phyloP scores from a whole-genome alignment of 2,113 vertebrate species.

The Phalacrocorax brasilianus region DNA sequence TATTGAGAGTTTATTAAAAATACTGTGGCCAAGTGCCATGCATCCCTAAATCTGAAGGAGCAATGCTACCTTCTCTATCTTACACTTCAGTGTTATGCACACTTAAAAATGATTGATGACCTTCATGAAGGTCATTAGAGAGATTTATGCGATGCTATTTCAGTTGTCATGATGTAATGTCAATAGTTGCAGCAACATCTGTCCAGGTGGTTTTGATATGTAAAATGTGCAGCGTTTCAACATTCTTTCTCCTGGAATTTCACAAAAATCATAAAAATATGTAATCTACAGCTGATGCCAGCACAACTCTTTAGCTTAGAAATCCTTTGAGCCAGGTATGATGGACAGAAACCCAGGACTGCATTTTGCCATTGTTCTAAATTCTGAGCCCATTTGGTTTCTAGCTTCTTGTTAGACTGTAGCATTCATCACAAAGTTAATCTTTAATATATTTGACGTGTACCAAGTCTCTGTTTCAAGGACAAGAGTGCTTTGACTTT shows the following conservation, averaged over 20 bases:
- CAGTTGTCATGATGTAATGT: constrained; percentile 41
- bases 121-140: constrained; percentile 25
- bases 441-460: neutral
- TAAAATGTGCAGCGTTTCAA: constrained; percentile 34
- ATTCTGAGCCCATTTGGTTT: constrained; percentile 3
- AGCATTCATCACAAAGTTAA: neutral
- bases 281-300: neutral
- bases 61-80: neutral
- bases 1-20: neutral
- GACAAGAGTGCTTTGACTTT: neutral
- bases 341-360: neutral
- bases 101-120: constrained; percentile 10
- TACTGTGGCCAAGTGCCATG: neutral
- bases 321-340: neutral
- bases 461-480: neutral
- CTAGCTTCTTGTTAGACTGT: neutral
- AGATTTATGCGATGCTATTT: constrained; percentile 51
- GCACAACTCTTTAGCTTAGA: neutral
- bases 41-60: neutral
- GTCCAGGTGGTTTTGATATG: constrained; percentile 59
- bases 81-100: neutral
- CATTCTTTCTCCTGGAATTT: constrained; percentile 29
- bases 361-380: neutral
- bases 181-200: constrained; percentile 19
- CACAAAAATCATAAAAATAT: neutral